These are phyloP conservation scores for Hemiprocne comata DNA, from an alignment of 2,113 vertebrate genomes.

Conservation along the genomic window DNA sequence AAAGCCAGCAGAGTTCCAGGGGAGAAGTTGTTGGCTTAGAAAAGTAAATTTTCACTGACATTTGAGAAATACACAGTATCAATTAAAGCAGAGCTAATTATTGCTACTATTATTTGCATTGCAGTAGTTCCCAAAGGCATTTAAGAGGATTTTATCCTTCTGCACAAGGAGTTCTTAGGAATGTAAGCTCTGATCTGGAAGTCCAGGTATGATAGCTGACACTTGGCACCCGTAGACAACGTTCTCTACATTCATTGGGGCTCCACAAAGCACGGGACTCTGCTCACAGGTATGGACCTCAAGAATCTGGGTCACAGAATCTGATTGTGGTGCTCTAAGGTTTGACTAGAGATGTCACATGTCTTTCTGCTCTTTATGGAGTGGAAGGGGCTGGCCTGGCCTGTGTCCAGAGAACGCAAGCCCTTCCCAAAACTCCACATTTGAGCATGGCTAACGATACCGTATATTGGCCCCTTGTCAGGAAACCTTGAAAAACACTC, in stretches of 20 bases:
- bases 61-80: conserved; percentile 66
- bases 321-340: not conserved
- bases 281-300: not conserved
- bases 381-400: not conserved
- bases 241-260: not conserved
- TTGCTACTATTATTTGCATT: conserved; percentile 70
- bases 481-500: not conserved
- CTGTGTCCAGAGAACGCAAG: not conserved
- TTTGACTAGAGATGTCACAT: not conserved
- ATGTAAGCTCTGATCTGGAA: not conserved
- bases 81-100: conserved; percentile 70
- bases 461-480: not conserved
- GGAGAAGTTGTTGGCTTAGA: conserved; percentile 58
- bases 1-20: conserved; percentile 60
- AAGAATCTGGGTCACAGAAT: not conserved
- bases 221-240: not conserved
- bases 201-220: not conserved
- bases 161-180: conserved; percentile 5
- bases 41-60: conserved; percentile 64
- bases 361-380: not conserved
- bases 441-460: not conserved
- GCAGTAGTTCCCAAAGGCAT: conserved; percentile 43
- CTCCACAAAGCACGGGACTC: not conserved
- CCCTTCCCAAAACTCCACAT: not conserved
- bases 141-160: conserved; percentile 49